Percentiles rank a stretch among this genome's conserved stretches.
Conservation (phyloP, 2,888 invertebrate genomes). For the Cephus spinipes region DNA sequence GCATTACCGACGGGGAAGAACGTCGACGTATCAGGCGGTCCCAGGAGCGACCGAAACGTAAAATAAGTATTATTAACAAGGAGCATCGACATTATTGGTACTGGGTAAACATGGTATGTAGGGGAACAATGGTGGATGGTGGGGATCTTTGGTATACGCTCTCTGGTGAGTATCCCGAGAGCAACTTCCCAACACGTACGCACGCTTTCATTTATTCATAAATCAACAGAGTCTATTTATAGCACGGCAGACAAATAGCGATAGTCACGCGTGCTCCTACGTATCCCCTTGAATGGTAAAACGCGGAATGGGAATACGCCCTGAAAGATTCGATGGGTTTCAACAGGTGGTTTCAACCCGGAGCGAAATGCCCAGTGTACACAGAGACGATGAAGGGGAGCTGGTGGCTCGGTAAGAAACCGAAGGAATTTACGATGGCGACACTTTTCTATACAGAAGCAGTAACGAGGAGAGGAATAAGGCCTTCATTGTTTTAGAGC, state of each 20-base stretch:
- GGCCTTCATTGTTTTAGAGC: not conserved
- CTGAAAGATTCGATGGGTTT: not conserved
- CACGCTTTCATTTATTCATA: slow-evolving; percentile 62
- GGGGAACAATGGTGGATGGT: not conserved
- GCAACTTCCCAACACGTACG: not conserved
- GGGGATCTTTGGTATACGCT: slow-evolving; percentile 16
- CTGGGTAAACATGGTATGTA: not conserved
- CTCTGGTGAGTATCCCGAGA: slow-evolving; percentile 35
- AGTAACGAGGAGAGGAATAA: not conserved
- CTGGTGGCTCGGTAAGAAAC: not conserved
- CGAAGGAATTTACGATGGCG: not conserved
- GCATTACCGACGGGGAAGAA: not conserved
- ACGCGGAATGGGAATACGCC: slow-evolving; percentile 45
- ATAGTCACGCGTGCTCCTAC: slow-evolving; percentile 48
- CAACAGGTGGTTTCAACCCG: not conserved
- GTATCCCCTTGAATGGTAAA: slow-evolving; percentile 59
- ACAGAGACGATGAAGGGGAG: not conserved
- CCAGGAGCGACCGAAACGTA: not conserved
- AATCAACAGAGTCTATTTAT: slow-evolving; percentile 63
- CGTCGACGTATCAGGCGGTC: not conserved
- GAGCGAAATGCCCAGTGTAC: not conserved
- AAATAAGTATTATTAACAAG: not conserved
- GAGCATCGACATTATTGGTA: not conserved
- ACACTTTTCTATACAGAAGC: not conserved
- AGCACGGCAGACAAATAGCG: slow-evolving; percentile 60